Percentiles rank a stretch among this genome's conserved stretches.
These are phyloP conservation scores for Hypsopygia costalis DNA, from an alignment of 2,888 invertebrate genomes.

Conservation along the genomic window DNA sequence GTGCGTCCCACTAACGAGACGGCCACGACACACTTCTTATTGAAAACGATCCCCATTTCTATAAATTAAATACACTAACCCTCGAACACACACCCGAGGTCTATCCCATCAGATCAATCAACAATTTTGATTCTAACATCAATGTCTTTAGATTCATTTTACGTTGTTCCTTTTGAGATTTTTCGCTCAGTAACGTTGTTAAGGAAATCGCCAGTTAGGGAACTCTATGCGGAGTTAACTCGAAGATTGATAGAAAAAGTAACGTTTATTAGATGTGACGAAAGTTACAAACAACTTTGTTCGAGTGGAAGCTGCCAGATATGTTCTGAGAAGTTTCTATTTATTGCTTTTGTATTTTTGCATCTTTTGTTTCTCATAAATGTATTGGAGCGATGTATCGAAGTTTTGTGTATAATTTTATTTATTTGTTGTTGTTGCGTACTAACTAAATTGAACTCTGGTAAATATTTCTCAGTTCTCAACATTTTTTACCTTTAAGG, in stretches of 20 bases:
- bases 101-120: slow-evolving; percentile 1
- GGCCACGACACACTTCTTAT: slow-evolving; percentile 14
- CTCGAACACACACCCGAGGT: slow-evolving; percentile 6
- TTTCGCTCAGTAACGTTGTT: slow-evolving; percentile 31
- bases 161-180: neutral
- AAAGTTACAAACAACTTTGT: slow-evolving; percentile 3
- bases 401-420: neutral
- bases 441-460: no score
- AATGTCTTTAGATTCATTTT: neutral
- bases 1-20: slow-evolving; percentile 17
- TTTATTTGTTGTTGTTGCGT: no score
- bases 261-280: slow-evolving; percentile 22
- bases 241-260: slow-evolving; percentile 32
- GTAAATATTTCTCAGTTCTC: no score
- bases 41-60: slow-evolving; percentile 19
- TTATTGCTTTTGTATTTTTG: slow-evolving; percentile 7
- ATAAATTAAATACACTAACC: slow-evolving; percentile 22
- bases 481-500: no score
- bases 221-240: slow-evolving; percentile 18
- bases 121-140: neutral
- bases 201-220: slow-evolving; percentile 41
- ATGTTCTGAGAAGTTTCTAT: neutral
- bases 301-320: neutral
- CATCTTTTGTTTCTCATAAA: slow-evolving; percentile 2
- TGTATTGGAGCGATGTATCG: neutral